Evolutionary conservation across 2,113 vertebrate genomes (phyloP).

Genomic region (Crotalus horridus): DNA sequence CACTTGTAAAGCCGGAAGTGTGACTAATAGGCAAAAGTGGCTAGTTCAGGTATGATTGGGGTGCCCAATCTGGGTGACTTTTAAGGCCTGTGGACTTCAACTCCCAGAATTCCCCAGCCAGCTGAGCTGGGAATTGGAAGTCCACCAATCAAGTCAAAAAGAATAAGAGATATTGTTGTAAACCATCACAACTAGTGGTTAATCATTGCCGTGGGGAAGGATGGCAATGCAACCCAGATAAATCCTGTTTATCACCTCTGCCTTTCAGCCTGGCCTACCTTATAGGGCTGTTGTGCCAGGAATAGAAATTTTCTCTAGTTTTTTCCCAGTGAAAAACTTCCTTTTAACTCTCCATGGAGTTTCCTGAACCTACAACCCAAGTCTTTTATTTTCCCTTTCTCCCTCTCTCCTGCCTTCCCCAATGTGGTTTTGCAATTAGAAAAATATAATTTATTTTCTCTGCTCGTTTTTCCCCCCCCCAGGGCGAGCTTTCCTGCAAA

Average conservation of each 20-base stretch:
- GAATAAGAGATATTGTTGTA: not conserved
- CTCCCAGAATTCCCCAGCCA: not conserved
- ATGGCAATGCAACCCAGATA: not conserved
- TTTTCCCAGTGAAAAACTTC: not conserved
- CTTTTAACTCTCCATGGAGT: not conserved
- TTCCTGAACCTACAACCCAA: not conserved
- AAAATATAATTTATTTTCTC: not conserved
- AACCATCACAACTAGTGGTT: not conserved
- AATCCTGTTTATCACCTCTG: not conserved
- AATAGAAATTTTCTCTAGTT: not conserved
- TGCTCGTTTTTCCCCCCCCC: not conserved
- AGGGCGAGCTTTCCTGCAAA: constrained; percentile 47
- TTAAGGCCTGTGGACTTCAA: not conserved
- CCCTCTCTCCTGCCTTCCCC: not conserved
- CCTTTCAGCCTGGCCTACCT: not conserved
- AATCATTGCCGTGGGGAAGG: not conserved
- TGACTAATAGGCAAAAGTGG: not conserved
- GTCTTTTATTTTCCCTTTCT: not conserved
- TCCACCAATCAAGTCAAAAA: too few relatives aligned
- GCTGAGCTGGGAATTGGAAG: too few relatives aligned
- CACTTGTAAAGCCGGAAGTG: not conserved
- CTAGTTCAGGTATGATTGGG: not conserved
- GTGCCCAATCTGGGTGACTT: not conserved
- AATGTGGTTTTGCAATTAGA: not conserved
- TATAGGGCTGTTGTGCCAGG: not conserved